Evolutionary conservation across 2,888 invertebrate genomes (phyloP).

Genomic region (Chrysolina oricalcia): DNA sequence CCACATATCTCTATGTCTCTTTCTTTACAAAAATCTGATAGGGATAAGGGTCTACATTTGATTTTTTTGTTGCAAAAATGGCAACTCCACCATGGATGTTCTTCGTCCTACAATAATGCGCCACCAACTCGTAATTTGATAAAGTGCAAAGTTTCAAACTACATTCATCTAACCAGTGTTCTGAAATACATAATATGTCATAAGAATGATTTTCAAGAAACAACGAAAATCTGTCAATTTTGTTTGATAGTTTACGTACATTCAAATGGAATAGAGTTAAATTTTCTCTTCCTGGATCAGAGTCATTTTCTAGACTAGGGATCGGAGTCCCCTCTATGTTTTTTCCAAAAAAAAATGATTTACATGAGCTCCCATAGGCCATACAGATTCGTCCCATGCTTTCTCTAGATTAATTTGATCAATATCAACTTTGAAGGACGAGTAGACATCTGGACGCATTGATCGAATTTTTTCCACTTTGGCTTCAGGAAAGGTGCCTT

Average conservation of each 20-base stretch:
- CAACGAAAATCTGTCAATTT: slow-evolving; percentile 25
- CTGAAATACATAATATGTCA: too few species aligned
- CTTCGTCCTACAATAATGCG: slow-evolving; percentile 20
- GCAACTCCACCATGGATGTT: slow-evolving; percentile 24
- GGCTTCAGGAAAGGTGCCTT: too few species aligned
- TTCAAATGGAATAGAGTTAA: slow-evolving; percentile 8
- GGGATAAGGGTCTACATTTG: slow-evolving; percentile 21
- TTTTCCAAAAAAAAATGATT: neutral
- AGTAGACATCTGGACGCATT: slow-evolving; percentile 9
- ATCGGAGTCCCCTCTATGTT: neutral
- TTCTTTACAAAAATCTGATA: slow-evolving; percentile 23
- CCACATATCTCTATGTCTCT: slow-evolving; percentile 26
- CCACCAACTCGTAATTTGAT: too few species aligned
- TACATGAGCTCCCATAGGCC: slow-evolving; percentile 1
- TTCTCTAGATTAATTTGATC: neutral
- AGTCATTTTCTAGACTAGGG: too few species aligned
- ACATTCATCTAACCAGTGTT: too few species aligned
- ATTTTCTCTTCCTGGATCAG: slow-evolving; percentile 9
- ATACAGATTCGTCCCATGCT: slow-evolving; percentile 2
- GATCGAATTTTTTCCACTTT: too few species aligned
- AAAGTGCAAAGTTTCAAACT: too few species aligned
- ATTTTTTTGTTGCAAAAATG: slow-evolving; percentile 21
- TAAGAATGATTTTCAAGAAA: too few species aligned
- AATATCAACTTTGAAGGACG: slow-evolving; percentile 8
- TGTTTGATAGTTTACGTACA: slow-evolving; percentile 21